Base-by-base conservation (phyloP, 2,113 vertebrate genomes). In the Ammodytes marinus region DNA sequence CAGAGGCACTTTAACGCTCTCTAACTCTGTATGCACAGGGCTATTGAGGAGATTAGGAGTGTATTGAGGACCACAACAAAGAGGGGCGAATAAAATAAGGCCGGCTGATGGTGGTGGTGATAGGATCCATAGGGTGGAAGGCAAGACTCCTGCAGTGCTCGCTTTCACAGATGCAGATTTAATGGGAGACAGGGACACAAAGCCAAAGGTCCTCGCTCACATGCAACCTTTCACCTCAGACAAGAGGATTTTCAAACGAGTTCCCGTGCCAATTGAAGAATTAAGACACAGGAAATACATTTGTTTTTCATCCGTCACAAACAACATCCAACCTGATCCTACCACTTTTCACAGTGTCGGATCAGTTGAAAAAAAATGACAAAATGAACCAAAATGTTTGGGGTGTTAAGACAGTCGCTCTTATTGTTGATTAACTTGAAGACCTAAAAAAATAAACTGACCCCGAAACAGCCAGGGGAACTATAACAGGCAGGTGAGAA, bases 121-220 rank as follows among this genome's bases (percentile, higher is more conserved):
- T 78, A 47, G 60, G 59, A 63, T 43, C 63, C 13, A 42, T 69
- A 66, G 77, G 74, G 63, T 83, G 83, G 85, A 83, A 79, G 74
- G 68, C 4, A 19, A 50, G 71, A 71, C 87, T 77, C 91, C 87
- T 86, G 81, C 76, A 13, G 90, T 57, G 88, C 54, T 68, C 19
- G 47, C 57, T 79, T 86, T 89, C 74, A 90, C 82, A 83, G 39
- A 91, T 91, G 90, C 86, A 92, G 85, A 93, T 85, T 27, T 79
- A 66, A 87, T 69, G 61, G 54, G 78, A 43, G 39, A 35, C 17
- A 1, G 46, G 53, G 40, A 83, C 68, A 85, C 82, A 80, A 75
- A 80, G 81, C n/a, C 70, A 76, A 81, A 74, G 79, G 53, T 54
- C 43, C 37, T 69, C 17, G 57, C 64, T 86, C 63, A 63, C 45